Evolutionary conservation across 2,888 invertebrate species (phyloP), one percentile per base, ranked within the genome.

Genomic region (Dicranocentrus wangi): DNA sequence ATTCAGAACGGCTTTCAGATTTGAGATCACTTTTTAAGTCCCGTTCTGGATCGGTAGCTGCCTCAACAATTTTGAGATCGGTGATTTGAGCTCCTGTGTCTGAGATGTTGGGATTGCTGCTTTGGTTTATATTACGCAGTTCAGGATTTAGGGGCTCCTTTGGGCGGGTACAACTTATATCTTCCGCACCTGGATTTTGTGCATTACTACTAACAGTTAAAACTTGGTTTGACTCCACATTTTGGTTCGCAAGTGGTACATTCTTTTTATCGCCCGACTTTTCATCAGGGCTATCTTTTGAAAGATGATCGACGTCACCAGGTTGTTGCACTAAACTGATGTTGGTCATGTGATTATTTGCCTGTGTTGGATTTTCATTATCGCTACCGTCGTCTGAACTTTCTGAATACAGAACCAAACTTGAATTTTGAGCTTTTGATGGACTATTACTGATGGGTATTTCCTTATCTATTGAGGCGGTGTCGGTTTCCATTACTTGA

Each of bases 371-470:
- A n/a, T n/a, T n/a, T n/a, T n/a, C n/a, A n/a, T n/a, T 32, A 47
- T 3, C 47, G 15, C 47, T 51, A 8, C 58, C 47, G 15, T 63
- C 69, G 25, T 68, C 68, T 51, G 80, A 79, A 42, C 79, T 80
- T 42, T 80, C 80, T 7, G 80, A 80, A 15, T 79, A 79, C 19
- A 79, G 28, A 0, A 72, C 72, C 21, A 72, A 32, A 23, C 71
- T 55, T 15, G 78, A 71, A 58, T 58, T 58, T 23, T 10, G 23
- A 5, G 5, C 7, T 10, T 42, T 42, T 42, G 21, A 17, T 32
- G 39, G 10, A 60, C 27, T 60, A 3, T 1, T 2, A 15, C 2
- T n/a, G 25, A 28, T 60, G 15, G 2, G 10, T 55, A 10, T 55
- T 19, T 21, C 10, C 19, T 55, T 55, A 21, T 17, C 53, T 53